Percentiles rank a stretch among this genome's conserved stretches.
phyloP scores from a whole-genome alignment of 2,797 vertebrate genomes.

The Columba guinea region DNA sequence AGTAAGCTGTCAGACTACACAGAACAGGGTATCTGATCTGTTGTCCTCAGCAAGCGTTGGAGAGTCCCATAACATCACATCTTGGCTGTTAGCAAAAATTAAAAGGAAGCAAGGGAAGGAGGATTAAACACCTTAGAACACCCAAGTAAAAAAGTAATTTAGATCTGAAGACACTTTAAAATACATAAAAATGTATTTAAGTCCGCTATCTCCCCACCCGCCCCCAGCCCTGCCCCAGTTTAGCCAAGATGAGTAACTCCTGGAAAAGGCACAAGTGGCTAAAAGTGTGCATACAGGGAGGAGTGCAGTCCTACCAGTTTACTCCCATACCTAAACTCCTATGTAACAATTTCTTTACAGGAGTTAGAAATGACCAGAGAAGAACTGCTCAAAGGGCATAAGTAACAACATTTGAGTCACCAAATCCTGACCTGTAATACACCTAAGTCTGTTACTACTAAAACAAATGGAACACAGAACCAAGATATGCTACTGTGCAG shows the following conservation, averaged over 20 bases:
- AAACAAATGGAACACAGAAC: not conserved
- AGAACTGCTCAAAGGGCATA: not conserved
- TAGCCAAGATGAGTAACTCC: conserved; percentile 44
- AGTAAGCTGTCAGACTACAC: conserved; percentile 43
- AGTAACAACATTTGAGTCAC: not conserved
- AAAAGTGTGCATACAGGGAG: conserved; percentile 37
- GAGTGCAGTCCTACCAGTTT: conserved; percentile 33
- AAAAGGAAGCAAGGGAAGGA: not conserved
- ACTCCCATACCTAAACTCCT: conserved; percentile 14
- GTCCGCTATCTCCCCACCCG: not conserved
- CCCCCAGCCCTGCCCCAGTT: not conserved
- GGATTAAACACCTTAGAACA: not conserved
- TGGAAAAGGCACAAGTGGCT: conserved; percentile 34
- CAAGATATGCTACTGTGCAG: not conserved
- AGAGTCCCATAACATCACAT: not conserved
- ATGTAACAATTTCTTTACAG: not conserved
- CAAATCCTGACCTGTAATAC: not conserved
- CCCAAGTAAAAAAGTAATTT: not conserved
- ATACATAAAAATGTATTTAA: not conserved
- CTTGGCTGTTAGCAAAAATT: not conserved
- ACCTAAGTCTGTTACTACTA: not conserved
- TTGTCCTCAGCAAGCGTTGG: not conserved
- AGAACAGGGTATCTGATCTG: not conserved
- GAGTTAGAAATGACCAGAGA: not conserved
- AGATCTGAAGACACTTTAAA: not conserved